Base-by-base conservation (phyloP, 1,140 invertebrate genomes). In the Danaus plexippus region DNA sequence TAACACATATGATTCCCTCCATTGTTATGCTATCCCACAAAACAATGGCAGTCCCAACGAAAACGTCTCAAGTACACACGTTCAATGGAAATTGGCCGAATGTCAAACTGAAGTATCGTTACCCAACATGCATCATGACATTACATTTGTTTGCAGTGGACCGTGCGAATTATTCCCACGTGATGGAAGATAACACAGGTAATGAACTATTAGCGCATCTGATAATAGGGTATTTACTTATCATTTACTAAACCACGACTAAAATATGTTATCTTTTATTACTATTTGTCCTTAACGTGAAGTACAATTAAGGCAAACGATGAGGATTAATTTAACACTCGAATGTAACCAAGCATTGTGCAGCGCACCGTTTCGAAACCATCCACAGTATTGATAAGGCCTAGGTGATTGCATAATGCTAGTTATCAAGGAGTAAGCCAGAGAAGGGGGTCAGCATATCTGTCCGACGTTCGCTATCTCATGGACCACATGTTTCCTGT, bases 81-180 rank as follows among this genome's bases (percentile, higher is more conserved):
- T 69, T 75, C 73, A 78, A 75, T 69, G 66, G 69, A 80, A 77
- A 79, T 73, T 70, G 69, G 63, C 66, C 66, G 67, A 77, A 77
- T 77, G 80, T 85, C 76, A 83, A 69, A 73, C 67, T 56, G 52
- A 62, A 68, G 55, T 57, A 60, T 67, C 52, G 54, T 84, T 84
- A 74, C 79, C 60, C 77, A 83, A 84, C 61, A 63, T 73, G 68
- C 71, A 77, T 83, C 80, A 78, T 86, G 83, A 82, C 83, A 86
- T 86, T 86, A 73, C 73, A 69, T 77, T 78, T 85, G 77, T 80
- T 69, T 71, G 67, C 69, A 57, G 66, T 56, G 53, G 62, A 59
- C 57, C 73, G 80, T 85, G 83, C 53, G 81, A 84, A 81, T 52
- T 15, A 52, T 75, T 86, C 83, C 68, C 80, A 85, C 71, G 73